Percentiles rank a stretch among this genome's conserved stretches.
Conservation (phyloP, 2,888 invertebrate species). For the Tetragonisca angustula region DNA sequence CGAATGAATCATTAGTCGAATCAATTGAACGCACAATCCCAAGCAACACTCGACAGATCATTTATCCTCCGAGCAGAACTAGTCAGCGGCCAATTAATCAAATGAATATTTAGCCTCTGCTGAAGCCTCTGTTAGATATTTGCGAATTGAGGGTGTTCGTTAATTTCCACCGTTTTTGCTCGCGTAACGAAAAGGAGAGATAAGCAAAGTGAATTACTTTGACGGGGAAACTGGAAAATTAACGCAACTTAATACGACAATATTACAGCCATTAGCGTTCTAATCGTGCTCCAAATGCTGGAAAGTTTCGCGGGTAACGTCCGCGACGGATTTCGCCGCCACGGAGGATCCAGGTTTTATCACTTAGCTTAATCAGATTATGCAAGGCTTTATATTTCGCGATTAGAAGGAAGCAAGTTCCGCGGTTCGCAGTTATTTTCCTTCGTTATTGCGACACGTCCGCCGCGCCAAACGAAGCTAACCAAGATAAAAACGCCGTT, state of each 20-base stretch:
- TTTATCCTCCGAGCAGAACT: background rate
- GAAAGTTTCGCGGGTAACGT: no score
- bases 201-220: background rate
- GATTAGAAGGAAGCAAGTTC: slow-evolving; percentile 16
- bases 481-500: background rate
- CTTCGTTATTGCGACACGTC: background rate
- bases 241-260: background rate
- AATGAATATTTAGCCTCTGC: no score
- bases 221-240: background rate
- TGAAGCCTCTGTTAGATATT: background rate
- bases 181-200: no score
- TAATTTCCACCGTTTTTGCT: no score
- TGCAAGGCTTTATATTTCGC: slow-evolving; percentile 27
- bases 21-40: slow-evolving; percentile 31
- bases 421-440: background rate
- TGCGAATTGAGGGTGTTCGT: background rate
- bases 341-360: slow-evolving; percentile 18
- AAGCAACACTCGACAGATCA: background rate
- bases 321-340: slow-evolving; percentile 10
- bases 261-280: background rate
- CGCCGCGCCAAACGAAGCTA: background rate
- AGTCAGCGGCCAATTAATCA: slow-evolving; percentile 14
- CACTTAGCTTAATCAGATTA: slow-evolving; percentile 42
- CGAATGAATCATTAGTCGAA: slow-evolving; percentile 29
- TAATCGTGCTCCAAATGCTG: slow-evolving; percentile 8